Percentiles rank a stretch among this genome's conserved stretches.
These are phyloP conservation scores for Gopherus evgoodei DNA, from an alignment of 2,113 vertebrate genomes.

Conservation along the genomic window DNA sequence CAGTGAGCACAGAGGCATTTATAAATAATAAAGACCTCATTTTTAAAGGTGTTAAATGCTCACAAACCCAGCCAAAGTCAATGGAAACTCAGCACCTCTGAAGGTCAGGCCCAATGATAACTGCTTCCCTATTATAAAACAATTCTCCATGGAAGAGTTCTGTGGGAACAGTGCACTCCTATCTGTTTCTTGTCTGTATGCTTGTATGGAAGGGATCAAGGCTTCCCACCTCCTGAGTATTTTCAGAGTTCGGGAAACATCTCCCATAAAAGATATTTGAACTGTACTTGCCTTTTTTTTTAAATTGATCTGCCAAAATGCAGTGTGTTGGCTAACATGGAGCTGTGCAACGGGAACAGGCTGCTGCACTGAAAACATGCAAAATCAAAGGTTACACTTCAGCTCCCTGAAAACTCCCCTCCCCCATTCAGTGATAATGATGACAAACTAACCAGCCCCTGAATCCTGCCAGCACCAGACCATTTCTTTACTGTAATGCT, in stretches of 20 bases:
- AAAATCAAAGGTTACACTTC: conserved; percentile 16
- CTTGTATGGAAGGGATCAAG: neutral
- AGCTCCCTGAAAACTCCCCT: neutral
- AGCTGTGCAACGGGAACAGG: neutral
- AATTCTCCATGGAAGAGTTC: neutral
- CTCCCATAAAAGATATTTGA: neutral
- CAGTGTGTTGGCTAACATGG: neutral
- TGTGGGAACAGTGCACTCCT: neutral
- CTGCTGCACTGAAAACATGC: neutral
- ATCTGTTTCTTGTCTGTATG: neutral
- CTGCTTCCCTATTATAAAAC: neutral
- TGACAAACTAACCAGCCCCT: neutral
- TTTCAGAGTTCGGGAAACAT: neutral
- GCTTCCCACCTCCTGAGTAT: neutral
- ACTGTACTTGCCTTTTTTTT: neutral
- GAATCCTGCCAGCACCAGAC: neutral
- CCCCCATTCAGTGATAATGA: neutral
- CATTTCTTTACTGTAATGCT: neutral
- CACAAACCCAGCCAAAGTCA: neutral
- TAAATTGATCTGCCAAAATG: accelerated
- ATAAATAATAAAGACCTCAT: neutral
- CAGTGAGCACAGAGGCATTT: accelerated
- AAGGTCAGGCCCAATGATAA: neutral
- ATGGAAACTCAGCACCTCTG: neutral
- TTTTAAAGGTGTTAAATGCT: neutral